A percentile compares a stretch with the other conserved stretches of the same genome.
These are phyloP conservation scores for Philypnodon macrostomus DNA, from an alignment of 2,797 vertebrate species.

Conservation along the genomic window DNA sequence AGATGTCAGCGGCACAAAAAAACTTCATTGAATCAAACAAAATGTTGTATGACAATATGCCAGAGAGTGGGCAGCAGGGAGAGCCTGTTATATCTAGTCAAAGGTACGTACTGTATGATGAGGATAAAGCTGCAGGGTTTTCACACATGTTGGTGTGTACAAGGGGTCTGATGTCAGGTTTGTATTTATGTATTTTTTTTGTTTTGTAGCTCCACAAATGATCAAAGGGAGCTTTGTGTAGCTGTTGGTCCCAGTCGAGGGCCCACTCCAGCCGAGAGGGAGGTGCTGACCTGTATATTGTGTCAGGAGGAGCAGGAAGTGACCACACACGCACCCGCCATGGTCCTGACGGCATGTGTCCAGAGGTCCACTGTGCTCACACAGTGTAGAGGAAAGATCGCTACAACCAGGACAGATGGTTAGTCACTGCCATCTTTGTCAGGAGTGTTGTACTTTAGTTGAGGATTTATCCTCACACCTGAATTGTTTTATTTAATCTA, in stretches of 20 bases:
- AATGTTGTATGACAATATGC: constrained; percentile 90
- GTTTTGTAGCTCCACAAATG: constrained; percentile 64
- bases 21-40: constrained; percentile 98
- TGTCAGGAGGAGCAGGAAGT: constrained; percentile 99
- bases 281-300: constrained; percentile 93
- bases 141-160: too few species aligned
- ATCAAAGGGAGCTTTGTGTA: constrained; percentile 79
- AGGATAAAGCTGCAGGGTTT: too few species aligned
- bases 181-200: background rate
- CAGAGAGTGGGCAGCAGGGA: constrained; percentile 79
- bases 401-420: constrained; percentile 70
- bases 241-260: constrained; percentile 89
- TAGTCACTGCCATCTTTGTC: constrained; percentile 15
- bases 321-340: constrained; percentile 83
- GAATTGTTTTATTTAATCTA: constrained; percentile 12
- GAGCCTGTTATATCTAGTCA: constrained; percentile 74
- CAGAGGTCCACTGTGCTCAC: constrained; percentile 95
- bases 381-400: constrained; percentile 84
- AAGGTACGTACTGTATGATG: constrained; percentile 71
- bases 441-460: background rate
- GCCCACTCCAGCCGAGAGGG: constrained; percentile 81
- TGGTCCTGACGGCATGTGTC: constrained; percentile 96
- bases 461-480: background rate
- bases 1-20: constrained; percentile 98
- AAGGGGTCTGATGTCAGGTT: too few species aligned